phyloP scores from a whole-genome alignment of 2,797 vertebrate species.

The Epinephelus awoara region DNA sequence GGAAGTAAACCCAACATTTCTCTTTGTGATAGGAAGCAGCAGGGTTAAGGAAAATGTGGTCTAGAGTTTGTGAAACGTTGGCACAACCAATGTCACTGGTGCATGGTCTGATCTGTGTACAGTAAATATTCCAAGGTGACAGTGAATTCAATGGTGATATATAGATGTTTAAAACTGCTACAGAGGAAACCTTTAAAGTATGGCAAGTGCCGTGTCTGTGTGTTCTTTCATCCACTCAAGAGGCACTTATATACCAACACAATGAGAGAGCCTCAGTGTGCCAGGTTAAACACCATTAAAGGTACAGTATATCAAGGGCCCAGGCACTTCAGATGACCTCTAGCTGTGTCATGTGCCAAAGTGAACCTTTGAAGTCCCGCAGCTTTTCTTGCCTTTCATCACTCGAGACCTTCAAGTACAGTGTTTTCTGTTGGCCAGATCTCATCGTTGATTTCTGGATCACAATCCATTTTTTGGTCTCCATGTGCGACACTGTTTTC shows the following conservation, averaged over 20 bases:
- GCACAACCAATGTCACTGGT: neutral
- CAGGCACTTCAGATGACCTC: constrained; percentile 52
- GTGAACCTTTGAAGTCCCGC: constrained; percentile 47
- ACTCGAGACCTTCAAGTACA: neutral
- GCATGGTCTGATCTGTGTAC: constrained; percentile 19
- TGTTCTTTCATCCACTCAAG: constrained; percentile 50
- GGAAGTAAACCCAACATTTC: neutral
- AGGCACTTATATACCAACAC: constrained; percentile 40
- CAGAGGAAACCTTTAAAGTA: constrained; percentile 57
- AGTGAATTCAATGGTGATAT: constrained; percentile 35
- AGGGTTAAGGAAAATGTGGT: neutral
- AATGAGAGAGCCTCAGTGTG: constrained; percentile 40
- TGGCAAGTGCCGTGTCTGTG: constrained; percentile 26
- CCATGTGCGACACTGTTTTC: neutral
- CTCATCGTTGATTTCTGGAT: neutral
- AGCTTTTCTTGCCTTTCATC: constrained; percentile 27
- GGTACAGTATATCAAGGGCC: constrained; percentile 37
- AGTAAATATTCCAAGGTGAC: constrained; percentile 42
- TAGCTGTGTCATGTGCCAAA: constrained; percentile 40
- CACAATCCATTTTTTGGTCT: neutral
- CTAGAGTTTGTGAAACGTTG: neutral
- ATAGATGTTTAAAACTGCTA: constrained; percentile 49
- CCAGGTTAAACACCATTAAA: constrained; percentile 53
- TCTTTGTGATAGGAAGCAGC: neutral
- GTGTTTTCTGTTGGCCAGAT: neutral